Percentiles rank a stretch among this genome's conserved stretches.
phyloP scores from a whole-genome alignment of 2,888 invertebrate genomes.

The Agrilus mali region DNA sequence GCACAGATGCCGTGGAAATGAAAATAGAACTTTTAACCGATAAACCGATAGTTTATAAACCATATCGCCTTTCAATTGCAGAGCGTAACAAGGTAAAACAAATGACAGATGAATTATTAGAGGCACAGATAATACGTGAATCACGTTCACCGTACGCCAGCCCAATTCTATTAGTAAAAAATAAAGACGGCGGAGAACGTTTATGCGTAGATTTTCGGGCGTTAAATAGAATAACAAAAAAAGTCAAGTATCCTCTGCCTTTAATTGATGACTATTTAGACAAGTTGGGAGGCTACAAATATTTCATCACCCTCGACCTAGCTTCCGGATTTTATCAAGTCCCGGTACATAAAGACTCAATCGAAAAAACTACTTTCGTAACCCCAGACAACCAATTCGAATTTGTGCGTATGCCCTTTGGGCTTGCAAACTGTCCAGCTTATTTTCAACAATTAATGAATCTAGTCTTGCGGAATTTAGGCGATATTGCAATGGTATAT shows the following conservation, averaged over 20 bases:
- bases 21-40: no score
- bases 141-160: not conserved
- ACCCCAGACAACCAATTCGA: no score
- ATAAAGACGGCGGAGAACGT: not conserved
- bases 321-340: slow-evolving; percentile 9
- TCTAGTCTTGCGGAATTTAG: slow-evolving; percentile 9
- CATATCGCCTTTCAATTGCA: not conserved
- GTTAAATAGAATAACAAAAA: not conserved
- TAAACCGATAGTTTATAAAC: not conserved
- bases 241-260: not conserved
- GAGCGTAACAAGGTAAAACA: not conserved
- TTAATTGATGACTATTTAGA: not conserved
- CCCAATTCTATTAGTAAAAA: not conserved
- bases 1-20: no score
- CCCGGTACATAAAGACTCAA: slow-evolving; percentile 4
- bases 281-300: not conserved
- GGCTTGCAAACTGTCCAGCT: slow-evolving; percentile 9
- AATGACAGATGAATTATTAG: not conserved
- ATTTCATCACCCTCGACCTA: slow-evolving; percentile 9
- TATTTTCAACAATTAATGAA: slow-evolving; percentile 11
- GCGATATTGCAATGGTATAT: slow-evolving; percentile 19
- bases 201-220: slow-evolving; percentile 1
- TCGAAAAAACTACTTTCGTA: slow-evolving; percentile 9
- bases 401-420: slow-evolving; percentile 12
- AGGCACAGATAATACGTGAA: no score